Evolutionary conservation across 2,113 vertebrate species (phyloP).

Genomic region (Alces alces): DNA sequence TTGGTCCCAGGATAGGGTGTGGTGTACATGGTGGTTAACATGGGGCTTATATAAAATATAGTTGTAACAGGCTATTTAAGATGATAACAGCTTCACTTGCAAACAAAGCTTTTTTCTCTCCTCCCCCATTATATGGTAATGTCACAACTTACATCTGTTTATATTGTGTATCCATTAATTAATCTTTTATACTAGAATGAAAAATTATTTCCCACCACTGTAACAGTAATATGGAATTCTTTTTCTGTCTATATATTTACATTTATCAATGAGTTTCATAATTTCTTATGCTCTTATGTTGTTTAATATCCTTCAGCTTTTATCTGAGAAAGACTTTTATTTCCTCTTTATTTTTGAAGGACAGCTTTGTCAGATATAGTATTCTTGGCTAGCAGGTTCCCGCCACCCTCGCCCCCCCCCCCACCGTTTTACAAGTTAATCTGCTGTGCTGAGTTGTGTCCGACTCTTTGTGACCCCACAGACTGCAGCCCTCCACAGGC

Average conservation of each 20-base stretch:
- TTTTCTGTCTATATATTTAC: not conserved
- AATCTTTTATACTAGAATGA: not conserved
- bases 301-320: not conserved
- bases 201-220: not conserved
- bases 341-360: not conserved
- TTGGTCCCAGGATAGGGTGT: not conserved
- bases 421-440: not conserved
- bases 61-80: not conserved
- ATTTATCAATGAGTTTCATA: not conserved
- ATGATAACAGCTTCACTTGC: not conserved
- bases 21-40: not conserved
- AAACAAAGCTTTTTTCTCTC: not conserved
- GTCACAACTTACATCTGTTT: not conserved
- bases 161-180: not conserved
- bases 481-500: not conserved
- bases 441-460: not conserved
- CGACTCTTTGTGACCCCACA: not conserved
- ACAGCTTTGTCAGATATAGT: not conserved
- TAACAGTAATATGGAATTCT: not conserved
- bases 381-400: not conserved
- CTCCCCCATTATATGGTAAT: not conserved
- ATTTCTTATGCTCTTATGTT: not conserved
- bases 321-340: not conserved
- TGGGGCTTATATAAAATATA: not conserved
- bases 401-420: too few relatives aligned